These are phyloP conservation scores for Galeopsomyia nigrocyanea DNA, from an alignment of 2,888 invertebrate genomes.

Conservation along the genomic window DNA sequence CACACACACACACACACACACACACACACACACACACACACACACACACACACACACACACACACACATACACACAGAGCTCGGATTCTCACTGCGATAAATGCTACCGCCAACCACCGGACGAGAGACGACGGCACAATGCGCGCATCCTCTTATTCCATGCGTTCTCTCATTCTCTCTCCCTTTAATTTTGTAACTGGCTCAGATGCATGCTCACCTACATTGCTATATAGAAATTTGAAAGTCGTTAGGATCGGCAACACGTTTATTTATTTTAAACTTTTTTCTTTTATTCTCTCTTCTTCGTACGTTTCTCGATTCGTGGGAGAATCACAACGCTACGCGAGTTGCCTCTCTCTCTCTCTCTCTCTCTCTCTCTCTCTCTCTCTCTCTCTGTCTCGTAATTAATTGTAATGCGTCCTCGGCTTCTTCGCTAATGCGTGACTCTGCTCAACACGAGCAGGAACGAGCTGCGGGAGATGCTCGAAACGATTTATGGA, in stretches of 20 bases:
- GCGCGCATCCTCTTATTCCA: conserved; percentile 5
- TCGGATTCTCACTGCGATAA: no score
- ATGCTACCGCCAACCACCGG: not conserved
- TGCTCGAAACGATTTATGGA: conserved; percentile 1
- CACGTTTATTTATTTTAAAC: not conserved
- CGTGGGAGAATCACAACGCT: not conserved
- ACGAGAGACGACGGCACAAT: conserved; percentile 23
- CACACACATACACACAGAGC: no score
- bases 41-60: no score
- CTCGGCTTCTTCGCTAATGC: not conserved
- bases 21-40: no score
- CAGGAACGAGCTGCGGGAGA: not conserved
- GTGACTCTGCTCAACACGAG: no score
- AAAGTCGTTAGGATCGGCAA: not conserved
- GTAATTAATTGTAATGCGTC: conserved; percentile 24
- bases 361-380: not conserved
- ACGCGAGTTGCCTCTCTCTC: not conserved
- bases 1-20: no score
- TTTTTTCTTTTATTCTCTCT: not conserved
- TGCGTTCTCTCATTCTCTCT: conserved; percentile 2
- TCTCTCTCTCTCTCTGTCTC: not conserved
- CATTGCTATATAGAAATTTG: not conserved
- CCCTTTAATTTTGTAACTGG: conserved; percentile 28
- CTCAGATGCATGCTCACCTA: not conserved
- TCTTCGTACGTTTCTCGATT: not conserved